phyloP scores from a whole-genome alignment of 1,140 invertebrate species.

The Papilio machaon region DNA sequence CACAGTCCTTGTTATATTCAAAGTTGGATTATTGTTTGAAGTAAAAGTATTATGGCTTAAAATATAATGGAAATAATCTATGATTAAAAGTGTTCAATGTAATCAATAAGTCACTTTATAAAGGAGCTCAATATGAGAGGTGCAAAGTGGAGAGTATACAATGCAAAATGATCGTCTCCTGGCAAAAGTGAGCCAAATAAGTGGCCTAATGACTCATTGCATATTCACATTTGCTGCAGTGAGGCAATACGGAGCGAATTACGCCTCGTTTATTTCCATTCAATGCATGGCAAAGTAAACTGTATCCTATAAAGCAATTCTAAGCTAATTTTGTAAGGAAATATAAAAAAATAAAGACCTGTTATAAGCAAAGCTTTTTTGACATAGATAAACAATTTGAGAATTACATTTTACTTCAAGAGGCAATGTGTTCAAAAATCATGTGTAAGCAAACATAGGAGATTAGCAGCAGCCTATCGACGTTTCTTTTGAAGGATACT shows the following conservation, averaged over 20 bases:
- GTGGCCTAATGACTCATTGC: constrained; percentile 29
- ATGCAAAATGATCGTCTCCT: constrained; percentile 15
- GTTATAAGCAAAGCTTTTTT: no score
- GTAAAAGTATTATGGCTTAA: no score
- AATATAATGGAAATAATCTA: no score
- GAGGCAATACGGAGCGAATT: constrained; percentile 28
- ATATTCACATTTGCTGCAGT: constrained; percentile 34
- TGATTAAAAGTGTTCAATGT: neutral
- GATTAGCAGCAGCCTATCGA: no score
- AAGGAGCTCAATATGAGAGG: neutral
- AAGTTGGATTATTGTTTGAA: no score
- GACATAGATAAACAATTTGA: no score
- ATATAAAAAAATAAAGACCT: neutral
- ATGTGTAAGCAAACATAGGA: no score
- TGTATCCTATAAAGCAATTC: neutral
- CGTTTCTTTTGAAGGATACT: no score
- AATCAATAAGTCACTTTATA: constrained; percentile 4
- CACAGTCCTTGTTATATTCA: no score
- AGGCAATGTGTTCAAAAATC: no score
- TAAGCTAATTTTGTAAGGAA: neutral
- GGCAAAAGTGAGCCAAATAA: constrained; percentile 24
- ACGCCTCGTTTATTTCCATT: constrained; percentile 33
- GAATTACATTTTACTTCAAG: no score
- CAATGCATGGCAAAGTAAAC: neutral
- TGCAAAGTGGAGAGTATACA: constrained; percentile 14